A percentile compares a stretch with the other conserved stretches of the same genome.
These are phyloP conservation scores for Drosophila mayaguana DNA, from an alignment of 2,888 invertebrate genomes.

Conservation along the genomic window DNA sequence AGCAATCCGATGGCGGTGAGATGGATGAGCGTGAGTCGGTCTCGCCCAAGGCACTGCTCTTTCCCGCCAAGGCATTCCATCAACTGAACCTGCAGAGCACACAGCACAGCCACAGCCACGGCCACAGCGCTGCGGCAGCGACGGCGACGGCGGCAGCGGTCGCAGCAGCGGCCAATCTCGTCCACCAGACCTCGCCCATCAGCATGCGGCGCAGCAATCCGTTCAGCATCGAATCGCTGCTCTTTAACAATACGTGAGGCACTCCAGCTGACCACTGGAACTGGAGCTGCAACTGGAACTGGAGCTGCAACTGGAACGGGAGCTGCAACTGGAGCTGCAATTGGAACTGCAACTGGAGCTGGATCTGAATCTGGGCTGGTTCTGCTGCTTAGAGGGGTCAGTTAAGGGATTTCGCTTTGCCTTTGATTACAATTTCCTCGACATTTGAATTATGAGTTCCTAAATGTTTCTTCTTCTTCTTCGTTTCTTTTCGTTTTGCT, in stretches of 20 bases:
- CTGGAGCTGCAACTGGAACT: slow-evolving; percentile 14
- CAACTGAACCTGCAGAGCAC: slow-evolving; percentile 75
- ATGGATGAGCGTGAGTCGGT: slow-evolving; percentile 58
- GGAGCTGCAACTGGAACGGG: neutral
- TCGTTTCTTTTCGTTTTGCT: neutral
- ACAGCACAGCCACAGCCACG: slow-evolving; percentile 51
- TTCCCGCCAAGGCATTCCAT: slow-evolving; percentile 72
- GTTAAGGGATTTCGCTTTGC: slow-evolving; percentile 1
- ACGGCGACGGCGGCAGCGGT: slow-evolving; percentile 68
- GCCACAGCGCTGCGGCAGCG: slow-evolving; percentile 63
- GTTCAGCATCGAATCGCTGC: slow-evolving; percentile 95
- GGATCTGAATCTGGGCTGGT: neutral
- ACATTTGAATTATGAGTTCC: slow-evolving; percentile 57
- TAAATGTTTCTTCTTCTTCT: slow-evolving; percentile 35
- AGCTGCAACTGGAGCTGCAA: slow-evolving; percentile 1
- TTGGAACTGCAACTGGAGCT: slow-evolving; percentile 2
- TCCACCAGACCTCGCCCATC: slow-evolving; percentile 86
- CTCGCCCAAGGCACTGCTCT: slow-evolving; percentile 65
- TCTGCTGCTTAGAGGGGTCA: neutral
- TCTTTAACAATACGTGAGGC: slow-evolving; percentile 87
- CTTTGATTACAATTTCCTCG: slow-evolving; percentile 43
- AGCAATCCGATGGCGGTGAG: slow-evolving; percentile 60
- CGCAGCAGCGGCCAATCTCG: slow-evolving; percentile 77
- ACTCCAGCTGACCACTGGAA: slow-evolving; percentile 25
- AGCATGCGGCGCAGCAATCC: slow-evolving; percentile 89